Conservation (phyloP, 1,140 invertebrate genomes). For the Prorops nasuta region DNA sequence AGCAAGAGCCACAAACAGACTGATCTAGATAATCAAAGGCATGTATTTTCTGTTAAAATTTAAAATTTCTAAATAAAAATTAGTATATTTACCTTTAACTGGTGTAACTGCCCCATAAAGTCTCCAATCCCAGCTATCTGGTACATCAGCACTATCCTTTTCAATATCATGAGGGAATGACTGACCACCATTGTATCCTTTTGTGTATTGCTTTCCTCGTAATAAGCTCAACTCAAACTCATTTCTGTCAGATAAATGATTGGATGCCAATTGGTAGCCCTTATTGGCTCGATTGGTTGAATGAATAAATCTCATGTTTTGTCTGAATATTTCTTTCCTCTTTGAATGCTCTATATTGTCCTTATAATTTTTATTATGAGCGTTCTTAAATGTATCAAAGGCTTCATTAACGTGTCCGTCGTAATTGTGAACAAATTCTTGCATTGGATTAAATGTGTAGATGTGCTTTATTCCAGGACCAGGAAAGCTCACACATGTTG, state of each 20-base stretch:
- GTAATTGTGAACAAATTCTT: constrained; percentile 77
- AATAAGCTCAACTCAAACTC: constrained; percentile 78
- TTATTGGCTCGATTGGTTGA: constrained; percentile 79
- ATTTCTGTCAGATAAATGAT: constrained; percentile 85
- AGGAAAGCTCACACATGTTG: constrained; percentile 79
- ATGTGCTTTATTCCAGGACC: constrained; percentile 78
- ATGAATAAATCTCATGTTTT: constrained; percentile 83
- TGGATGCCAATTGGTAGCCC: constrained; percentile 75
- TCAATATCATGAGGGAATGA: constrained; percentile 71
- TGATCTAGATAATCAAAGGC: constrained; percentile 66
- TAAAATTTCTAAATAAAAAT: constrained; percentile 10
- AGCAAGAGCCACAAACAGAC: constrained; percentile 94
- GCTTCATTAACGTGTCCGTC: constrained; percentile 73
- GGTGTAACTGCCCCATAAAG: constrained; percentile 90
- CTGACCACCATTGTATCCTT: constrained; percentile 68
- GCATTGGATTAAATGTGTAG: constrained; percentile 90
- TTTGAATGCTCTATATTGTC: constrained; percentile 65
- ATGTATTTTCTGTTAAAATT: constrained; percentile 6
- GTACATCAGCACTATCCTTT: constrained; percentile 58
- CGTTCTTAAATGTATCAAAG: constrained; percentile 75
- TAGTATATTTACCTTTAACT: constrained; percentile 71
- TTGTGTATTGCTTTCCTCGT: constrained; percentile 69
- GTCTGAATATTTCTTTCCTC: constrained; percentile 80
- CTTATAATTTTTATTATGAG: constrained; percentile 72
- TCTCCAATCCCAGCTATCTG: constrained; percentile 83